These are phyloP conservation scores for Stenodema calcarata DNA, from an alignment of 2,888 invertebrate species.

Conservation along the genomic window DNA sequence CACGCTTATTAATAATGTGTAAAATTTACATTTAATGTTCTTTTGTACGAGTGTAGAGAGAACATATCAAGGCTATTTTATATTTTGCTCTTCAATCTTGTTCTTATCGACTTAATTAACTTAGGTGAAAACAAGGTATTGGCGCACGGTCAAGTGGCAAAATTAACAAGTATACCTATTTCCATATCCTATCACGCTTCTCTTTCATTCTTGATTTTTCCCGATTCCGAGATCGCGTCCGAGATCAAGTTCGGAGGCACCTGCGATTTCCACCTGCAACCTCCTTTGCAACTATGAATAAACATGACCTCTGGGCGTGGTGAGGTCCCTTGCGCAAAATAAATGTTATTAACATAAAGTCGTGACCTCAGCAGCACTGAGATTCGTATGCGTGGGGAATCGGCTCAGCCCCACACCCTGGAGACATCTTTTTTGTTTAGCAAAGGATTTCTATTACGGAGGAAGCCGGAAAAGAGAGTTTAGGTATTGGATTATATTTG, in stretches of 20 bases:
- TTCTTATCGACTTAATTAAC: no score
- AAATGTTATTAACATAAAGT: slow-evolving; percentile 7
- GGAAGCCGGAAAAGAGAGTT: no score
- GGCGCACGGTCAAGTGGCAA: background rate
- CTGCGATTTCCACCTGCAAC: slow-evolving; percentile 24
- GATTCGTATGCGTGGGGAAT: slow-evolving; percentile 1
- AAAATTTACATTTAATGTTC: no score
- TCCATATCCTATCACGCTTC: background rate
- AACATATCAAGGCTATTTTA: no score
- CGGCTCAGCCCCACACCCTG: background rate
- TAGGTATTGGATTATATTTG: no score
- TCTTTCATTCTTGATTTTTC: background rate
- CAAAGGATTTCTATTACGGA: background rate
- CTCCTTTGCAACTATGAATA: slow-evolving; percentile 10
- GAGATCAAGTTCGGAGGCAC: slow-evolving; percentile 8
- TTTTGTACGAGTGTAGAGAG: no score
- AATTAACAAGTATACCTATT: background rate
- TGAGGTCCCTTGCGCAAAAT: slow-evolving; percentile 5
- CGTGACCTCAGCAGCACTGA: background rate
- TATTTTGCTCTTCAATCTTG: no score
- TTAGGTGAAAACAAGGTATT: background rate
- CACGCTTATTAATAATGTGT: no score
- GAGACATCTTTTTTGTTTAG: background rate
- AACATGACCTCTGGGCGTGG: slow-evolving; percentile 6
- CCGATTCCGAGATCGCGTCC: background rate